Conservation (phyloP, 1,140 invertebrate species). For the Elymnias hypermnestra region DNA sequence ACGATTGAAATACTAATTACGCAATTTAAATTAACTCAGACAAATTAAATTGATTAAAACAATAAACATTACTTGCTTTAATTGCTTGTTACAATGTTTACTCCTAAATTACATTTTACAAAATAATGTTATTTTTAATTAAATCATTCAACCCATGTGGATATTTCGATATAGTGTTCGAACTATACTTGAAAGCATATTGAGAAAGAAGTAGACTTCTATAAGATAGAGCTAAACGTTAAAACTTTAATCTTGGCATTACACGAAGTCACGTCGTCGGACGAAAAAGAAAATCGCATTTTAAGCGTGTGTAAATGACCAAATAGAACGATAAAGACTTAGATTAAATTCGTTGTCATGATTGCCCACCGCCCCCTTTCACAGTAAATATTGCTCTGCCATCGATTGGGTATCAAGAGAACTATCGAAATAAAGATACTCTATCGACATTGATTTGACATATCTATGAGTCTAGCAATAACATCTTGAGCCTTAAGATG, state of each 20-base stretch:
- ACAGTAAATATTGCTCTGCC: conserved; percentile 17
- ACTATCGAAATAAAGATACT: conserved; percentile 39
- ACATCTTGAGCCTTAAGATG: conserved; percentile 31
- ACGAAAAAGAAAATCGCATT: conserved; percentile 3
- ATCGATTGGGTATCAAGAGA: conserved; percentile 26
- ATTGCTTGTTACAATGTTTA: no score
- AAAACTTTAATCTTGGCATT: not conserved
- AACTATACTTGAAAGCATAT: not conserved
- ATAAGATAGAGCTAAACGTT: not conserved
- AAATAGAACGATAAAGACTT: conserved; percentile 2
- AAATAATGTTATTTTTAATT: no score
- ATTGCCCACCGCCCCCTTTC: conserved; percentile 21
- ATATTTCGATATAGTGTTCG: no score
- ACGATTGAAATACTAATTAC: no score
- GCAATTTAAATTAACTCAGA: no score
- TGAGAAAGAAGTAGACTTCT: not conserved
- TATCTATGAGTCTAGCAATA: conserved; percentile 42
- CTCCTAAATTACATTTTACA: no score
- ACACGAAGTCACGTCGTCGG: conserved; percentile 1
- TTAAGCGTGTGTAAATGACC: conserved; percentile 12
- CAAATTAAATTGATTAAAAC: no score
- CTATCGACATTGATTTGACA: conserved; percentile 39
- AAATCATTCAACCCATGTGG: no score
- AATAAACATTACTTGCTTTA: no score
- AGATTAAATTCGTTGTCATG: conserved; percentile 11